Conservation (phyloP, 2,113 vertebrate genomes). For the Nansenia antarctica region DNA sequence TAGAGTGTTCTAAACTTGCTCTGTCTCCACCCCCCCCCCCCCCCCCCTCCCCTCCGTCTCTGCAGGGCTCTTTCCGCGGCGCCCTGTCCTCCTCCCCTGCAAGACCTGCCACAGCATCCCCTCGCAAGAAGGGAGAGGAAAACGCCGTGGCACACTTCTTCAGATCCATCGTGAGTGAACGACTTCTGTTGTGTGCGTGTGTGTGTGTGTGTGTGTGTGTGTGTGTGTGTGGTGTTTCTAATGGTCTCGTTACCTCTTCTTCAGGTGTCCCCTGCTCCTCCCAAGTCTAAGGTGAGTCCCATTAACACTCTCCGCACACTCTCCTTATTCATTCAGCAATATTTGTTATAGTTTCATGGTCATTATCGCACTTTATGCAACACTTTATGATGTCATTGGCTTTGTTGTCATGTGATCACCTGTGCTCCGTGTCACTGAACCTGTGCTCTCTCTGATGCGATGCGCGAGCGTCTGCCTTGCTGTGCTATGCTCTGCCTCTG, state of each 20-base stretch:
- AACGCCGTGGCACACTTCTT: constrained; percentile 97
- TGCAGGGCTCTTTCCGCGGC: constrained; percentile 77
- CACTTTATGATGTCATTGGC: not conserved
- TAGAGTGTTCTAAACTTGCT: not conserved
- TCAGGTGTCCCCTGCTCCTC: constrained; percentile 77
- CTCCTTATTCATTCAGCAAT: not conserved
- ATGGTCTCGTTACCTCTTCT: constrained; percentile 27
- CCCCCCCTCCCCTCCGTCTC: not conserved
- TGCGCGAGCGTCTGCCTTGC: constrained; percentile 29
- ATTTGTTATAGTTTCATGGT: not conserved
- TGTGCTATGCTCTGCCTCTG: constrained; percentile 1
- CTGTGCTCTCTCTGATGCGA: constrained; percentile 33
- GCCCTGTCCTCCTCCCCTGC: constrained; percentile 83
- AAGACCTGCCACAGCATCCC: constrained; percentile 78
- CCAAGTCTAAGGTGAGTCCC: constrained; percentile 79
- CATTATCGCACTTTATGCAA: not conserved
- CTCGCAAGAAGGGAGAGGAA: constrained; percentile 85
- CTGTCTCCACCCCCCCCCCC: not conserved
- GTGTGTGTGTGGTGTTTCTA: constrained; percentile 3
- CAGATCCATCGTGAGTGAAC: constrained; percentile 91
- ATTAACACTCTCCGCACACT: not conserved
- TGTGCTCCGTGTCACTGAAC: constrained; percentile 24
- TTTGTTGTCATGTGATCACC: not conserved
- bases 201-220: constrained; percentile 21
- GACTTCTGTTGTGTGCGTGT: not conserved